Evolutionary conservation across 1,140 invertebrate species (phyloP), one percentile per base, ranked within the genome.

Genomic region (Atopsyche davidsoni): DNA sequence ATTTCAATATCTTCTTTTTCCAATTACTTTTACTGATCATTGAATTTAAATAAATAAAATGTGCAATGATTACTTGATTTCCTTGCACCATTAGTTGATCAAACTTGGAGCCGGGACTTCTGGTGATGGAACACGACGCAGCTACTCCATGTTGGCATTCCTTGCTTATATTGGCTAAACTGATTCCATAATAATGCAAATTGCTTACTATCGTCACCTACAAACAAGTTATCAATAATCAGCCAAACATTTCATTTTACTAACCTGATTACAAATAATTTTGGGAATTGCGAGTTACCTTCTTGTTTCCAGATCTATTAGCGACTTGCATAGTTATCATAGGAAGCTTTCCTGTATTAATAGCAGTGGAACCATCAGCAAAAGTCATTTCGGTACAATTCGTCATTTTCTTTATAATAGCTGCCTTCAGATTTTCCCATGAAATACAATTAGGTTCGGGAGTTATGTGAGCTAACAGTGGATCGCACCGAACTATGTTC

Each of bases 161-260:
- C 59, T 86, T 86, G 7, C 86, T 85, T 68, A 95, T 85, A 56
- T 85, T 82, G 18, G 78, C 65, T 36, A 89, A 70, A 61, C 83
- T 83, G 51, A 95, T 88, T 11, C 90, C 89, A 71, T 82, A 95
- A 17, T 79, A 70, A 66, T 92, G 88, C 50, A 94, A 75, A 68
- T 94, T 94, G 54, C 89, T 87, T 0, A 96, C 79, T 25, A 95
- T 66, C 1, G 92, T 95, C 10, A 90, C 88, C 85, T 87, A 32
- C 9, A 55, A 21, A 25, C 21, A 49, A 43, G 36, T 28, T 28
- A 7, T 28, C 24, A 28, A 28, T 28, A 7, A n/a, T 28, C n/a
- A n/a, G 24, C n/a, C n/a, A n/a, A 7, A 7, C 24, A 28, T 28
- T 28, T 28, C 24, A 28, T 28, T 7, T 28, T 7, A 7, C 24